Evolutionary conservation across 30 jellyfish, hydroid and myxozoan genomes (phyloP).

Genomic region (Hydra vulgaris): DNA sequence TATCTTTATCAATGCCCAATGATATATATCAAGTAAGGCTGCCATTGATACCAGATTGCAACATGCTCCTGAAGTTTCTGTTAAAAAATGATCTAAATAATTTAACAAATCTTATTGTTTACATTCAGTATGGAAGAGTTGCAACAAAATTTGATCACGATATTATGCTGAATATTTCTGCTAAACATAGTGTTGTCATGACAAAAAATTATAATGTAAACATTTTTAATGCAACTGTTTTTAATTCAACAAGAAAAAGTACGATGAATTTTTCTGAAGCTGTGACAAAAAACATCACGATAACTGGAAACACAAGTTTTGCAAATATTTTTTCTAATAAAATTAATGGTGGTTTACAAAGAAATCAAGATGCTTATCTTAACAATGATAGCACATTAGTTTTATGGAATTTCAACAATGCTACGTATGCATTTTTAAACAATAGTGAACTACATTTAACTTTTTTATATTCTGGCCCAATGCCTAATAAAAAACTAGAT

Average conservation of each 20-base stretch:
- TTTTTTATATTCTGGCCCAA: conserved; percentile 37
- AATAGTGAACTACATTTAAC: conserved; percentile 24
- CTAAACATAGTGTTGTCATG: neutral
- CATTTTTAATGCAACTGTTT: too few relatives aligned
- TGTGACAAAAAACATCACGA: too few relatives aligned
- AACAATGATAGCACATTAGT: conserved; percentile 45
- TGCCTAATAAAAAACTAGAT: conserved; percentile 28
- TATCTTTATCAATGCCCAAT: conserved; percentile 18
- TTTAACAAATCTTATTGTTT: conserved; percentile 43
- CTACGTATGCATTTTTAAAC: conserved; percentile 41
- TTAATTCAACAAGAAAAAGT: too few relatives aligned
- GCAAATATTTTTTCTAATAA: neutral
- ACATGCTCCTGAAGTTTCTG: neutral
- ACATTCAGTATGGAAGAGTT: conserved; percentile 57
- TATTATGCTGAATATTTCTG: conserved; percentile 10
- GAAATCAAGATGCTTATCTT: conserved; percentile 38
- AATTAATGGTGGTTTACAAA: conserved; percentile 10
- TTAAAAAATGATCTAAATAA: conserved; percentile 28
- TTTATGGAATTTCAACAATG: conserved; percentile 42
- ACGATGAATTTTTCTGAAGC: conserved; percentile 11
- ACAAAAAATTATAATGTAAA: neutral
- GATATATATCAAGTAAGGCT: neutral
- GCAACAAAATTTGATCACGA: conserved; percentile 50
- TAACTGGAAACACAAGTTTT: too few relatives aligned
- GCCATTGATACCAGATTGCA: neutral